Evolutionary conservation across 2,888 invertebrate genomes (phyloP), one percentile per base, ranked within the genome.

Genomic region (Chrysolina haemoptera): DNA sequence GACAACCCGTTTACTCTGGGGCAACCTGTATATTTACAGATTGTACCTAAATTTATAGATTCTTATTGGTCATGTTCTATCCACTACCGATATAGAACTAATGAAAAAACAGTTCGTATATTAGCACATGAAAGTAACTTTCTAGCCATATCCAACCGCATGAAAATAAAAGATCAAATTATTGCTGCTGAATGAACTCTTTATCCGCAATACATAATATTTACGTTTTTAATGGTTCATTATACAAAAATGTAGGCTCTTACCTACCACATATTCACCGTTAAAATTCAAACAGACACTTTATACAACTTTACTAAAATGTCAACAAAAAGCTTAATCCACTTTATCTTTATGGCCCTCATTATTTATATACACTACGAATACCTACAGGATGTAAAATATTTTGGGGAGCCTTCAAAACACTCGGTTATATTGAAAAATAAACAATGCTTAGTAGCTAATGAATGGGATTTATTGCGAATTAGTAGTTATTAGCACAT

Each of bases 371-470:
- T 77, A 71, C 74, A 71, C 78, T 71, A 78, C 75, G 69, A 80
- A 81, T 72, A 78, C 74, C 70, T 78, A 81, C 80, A 81, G 82
- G 82, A 82, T 81, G 82, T 79, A 76, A 77, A 79, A 79, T 76
- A 77, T 78, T 76, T 67, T 62, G 68, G 14, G 46, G 50, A 64
- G 65, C 68, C 68, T 76, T 68, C 66, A 71, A 73, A 74, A 62
- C 62, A 59, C 70, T 74, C 71, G 72, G 74, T 77, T 75, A 72
- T 68, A 74, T 72, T 74, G 73, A 71, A 71, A 74, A 74, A 76
- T 71, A 69, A 55, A 48, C 65, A 14, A 66, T 70, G 75, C 70
- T 71, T 68, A 74, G 70, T 73, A 68, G 71, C 64, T 53, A 76
- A 74, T 74, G 75, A 78, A 70, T 50, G 43, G 40, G 50, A 75